phyloP scores from a whole-genome alignment of 2,888 invertebrate species.

The Germaria angustata region DNA sequence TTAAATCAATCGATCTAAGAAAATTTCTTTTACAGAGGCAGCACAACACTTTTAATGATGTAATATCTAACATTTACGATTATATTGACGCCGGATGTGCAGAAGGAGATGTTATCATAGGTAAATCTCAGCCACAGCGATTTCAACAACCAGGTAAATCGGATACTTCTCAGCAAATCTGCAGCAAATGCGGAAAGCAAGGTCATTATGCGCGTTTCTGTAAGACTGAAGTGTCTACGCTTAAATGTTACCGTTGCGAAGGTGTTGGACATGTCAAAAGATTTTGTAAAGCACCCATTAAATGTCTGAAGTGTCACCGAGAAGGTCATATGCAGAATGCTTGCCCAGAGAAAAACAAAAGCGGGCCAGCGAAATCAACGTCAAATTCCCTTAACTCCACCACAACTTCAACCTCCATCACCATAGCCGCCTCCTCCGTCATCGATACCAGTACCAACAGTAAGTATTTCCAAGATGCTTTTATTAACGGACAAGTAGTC shows the following conservation, averaged over 20 bases:
- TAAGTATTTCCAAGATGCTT: conserved; percentile 42
- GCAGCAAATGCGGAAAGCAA: conserved; percentile 29
- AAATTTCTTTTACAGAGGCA: conserved; percentile 38
- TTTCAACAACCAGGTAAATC: not conserved
- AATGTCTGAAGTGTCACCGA: conserved; percentile 42
- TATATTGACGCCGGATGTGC: conserved; percentile 1
- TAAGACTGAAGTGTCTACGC: conserved; percentile 15
- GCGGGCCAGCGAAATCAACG: not conserved
- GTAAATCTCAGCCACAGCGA: not conserved
- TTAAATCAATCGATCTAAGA: conserved; percentile 35
- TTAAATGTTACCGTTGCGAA: conserved; percentile 32
- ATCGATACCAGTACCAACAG: not conserved
- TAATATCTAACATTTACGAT: not conserved
- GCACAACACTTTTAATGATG: conserved; percentile 31
- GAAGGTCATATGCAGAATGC: conserved; percentile 38
- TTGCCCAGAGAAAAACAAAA: conserved; percentile 18
- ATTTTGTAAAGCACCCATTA: conserved; percentile 29
- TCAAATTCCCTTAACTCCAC: not conserved
- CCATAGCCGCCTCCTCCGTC: not conserved
- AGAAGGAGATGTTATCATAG: not conserved
- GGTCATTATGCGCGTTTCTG: conserved; percentile 47
- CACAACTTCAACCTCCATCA: no score
- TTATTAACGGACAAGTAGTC: conserved; percentile 31
- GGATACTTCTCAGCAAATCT: not conserved
- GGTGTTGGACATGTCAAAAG: conserved; percentile 39